Conservation (phyloP, 2,888 invertebrate genomes). For the Euzophera pinguis region DNA sequence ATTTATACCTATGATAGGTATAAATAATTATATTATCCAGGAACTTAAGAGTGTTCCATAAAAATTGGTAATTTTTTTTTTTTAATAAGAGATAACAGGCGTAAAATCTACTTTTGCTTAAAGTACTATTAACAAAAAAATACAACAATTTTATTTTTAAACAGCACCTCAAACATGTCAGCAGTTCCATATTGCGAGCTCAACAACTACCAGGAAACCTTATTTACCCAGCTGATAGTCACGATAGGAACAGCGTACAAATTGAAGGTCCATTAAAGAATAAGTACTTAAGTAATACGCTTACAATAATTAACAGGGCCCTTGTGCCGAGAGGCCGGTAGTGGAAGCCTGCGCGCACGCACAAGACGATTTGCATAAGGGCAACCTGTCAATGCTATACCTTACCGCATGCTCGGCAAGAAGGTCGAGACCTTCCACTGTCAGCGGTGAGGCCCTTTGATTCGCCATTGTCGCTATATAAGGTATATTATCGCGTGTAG, state of each 20-base stretch:
- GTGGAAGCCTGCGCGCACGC: conserved; percentile 38
- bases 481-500: neutral
- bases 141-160: too few species aligned
- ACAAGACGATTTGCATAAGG: conserved; percentile 69
- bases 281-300: conserved; percentile 9
- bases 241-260: conserved; percentile 7
- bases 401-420: conserved; percentile 46
- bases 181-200: neutral
- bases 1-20: too few species aligned
- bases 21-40: too few species aligned
- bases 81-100: too few species aligned
- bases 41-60: too few species aligned
- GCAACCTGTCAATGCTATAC: conserved; percentile 57
- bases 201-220: conserved; percentile 2
- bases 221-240: conserved; percentile 13
- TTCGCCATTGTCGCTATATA: conserved; percentile 20
- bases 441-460: conserved; percentile 63
- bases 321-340: conserved; percentile 26
- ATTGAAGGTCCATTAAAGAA: conserved; percentile 13
- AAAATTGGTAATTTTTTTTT: too few species aligned
- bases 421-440: conserved; percentile 67
- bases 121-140: too few species aligned
- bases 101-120: too few species aligned
- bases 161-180: too few species aligned
- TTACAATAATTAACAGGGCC: conserved; percentile 14